Evolutionary conservation across 2,113 vertebrate genomes (phyloP).

Genomic region (Petaurus breviceps): DNA sequence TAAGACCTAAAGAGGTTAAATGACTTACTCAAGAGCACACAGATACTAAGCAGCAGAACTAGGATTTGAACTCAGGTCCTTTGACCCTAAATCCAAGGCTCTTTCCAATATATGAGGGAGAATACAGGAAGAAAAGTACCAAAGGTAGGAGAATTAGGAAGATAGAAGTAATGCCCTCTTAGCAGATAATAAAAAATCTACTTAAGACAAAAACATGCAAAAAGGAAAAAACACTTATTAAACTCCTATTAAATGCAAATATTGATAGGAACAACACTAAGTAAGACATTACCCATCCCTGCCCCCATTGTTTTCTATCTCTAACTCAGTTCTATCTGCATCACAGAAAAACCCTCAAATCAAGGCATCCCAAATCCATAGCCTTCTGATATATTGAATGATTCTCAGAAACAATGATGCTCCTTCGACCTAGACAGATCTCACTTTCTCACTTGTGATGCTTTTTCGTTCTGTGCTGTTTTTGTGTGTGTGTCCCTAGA

Average conservation of each 20-base stretch:
- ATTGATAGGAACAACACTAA: not conserved
- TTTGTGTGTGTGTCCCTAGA: too few relatives aligned
- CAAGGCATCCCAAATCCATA: not conserved
- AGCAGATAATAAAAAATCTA: not conserved
- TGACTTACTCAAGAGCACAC: not conserved
- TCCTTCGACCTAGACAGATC: not conserved
- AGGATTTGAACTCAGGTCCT: not conserved
- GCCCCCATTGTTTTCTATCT: not conserved
- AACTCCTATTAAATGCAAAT: not conserved
- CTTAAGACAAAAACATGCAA: not conserved
- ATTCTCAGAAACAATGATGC: not conserved
- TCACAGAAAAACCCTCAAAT: not conserved
- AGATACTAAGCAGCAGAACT: too few relatives aligned
- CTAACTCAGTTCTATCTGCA: not conserved
- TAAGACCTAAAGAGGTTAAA: not conserved
- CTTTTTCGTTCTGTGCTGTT: too few relatives aligned
- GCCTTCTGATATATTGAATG: not conserved
- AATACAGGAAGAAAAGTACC: not conserved
- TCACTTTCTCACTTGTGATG: not conserved
- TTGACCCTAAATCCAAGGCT: not conserved
- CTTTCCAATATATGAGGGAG: not conserved
- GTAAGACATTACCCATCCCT: not conserved
- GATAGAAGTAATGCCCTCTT: not conserved
- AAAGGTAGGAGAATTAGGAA: not conserved
- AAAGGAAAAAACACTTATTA: not conserved